These are phyloP conservation scores for Calephelis nemesis DNA, from an alignment of 1,140 invertebrate species.

Conservation along the genomic window DNA sequence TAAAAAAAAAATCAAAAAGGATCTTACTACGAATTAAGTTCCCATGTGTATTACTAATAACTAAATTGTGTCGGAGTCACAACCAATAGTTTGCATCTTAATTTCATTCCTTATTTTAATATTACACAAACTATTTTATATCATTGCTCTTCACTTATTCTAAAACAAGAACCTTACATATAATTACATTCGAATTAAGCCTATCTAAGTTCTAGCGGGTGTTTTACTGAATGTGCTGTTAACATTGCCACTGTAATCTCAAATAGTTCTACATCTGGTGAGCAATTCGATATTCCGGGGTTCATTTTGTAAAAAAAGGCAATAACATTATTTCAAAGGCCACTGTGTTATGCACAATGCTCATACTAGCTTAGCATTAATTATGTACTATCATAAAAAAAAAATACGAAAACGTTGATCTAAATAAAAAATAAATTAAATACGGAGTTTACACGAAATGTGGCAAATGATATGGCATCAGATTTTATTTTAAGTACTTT, in stretches of 20 bases:
- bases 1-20: constrained; percentile 60
- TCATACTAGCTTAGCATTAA: constrained; percentile 69
- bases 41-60: constrained; percentile 70
- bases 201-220: constrained; percentile 76
- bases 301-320: constrained; percentile 67
- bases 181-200: constrained; percentile 77
- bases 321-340: constrained; percentile 58
- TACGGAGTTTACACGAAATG: constrained; percentile 71
- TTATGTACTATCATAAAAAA: constrained; percentile 47
- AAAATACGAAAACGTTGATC: constrained; percentile 37
- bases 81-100: constrained; percentile 79
- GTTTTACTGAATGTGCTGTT: constrained; percentile 69
- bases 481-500: constrained; percentile 77
- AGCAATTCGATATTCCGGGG: constrained; percentile 41
- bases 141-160: constrained; percentile 77
- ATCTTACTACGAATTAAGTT: constrained; percentile 68
- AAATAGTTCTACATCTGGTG: constrained; percentile 30
- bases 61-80: constrained; percentile 79
- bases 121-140: constrained; percentile 78
- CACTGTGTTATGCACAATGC: constrained; percentile 71
- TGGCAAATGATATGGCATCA: constrained; percentile 78
- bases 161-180: constrained; percentile 77
- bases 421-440: constrained; percentile 64
- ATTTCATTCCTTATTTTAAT: constrained; percentile 74
- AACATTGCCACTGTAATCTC: constrained; percentile 30